Evolutionary conservation across 2,888 invertebrate genomes (phyloP), one percentile per base, ranked within the genome.

Genomic region (Ophion ventricosus): DNA sequence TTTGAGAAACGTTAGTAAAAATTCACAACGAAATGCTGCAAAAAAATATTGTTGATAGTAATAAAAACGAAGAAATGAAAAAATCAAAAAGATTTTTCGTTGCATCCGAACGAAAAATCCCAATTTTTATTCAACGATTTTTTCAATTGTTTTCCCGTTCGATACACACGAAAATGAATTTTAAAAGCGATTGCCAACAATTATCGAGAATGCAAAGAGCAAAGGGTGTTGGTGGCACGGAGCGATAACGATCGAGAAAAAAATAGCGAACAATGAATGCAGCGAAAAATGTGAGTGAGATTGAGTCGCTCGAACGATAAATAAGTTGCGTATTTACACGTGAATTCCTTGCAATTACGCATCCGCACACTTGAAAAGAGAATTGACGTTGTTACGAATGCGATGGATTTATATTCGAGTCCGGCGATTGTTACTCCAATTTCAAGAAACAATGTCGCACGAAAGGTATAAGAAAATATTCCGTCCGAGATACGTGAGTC

Each of bases 401-500:
- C 11, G 14, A 10, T 7, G 11, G 20, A 70, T 17, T 76, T 61
- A n/a, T 40, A 2, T 7, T 70, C 59, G 43, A 17, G 35, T 63
- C 67, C 40, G 43, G 56, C 56, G 11, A 80, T 29, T 77, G 23
- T 76, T 40, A 67, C 40, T 70, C 23, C 20, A 29, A 77, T 67
- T 56, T 26, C n/a, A 66, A 73, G 64, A 67, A 56, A 23, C 72
- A 73, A 79, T 64, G 70, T 75, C 17, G 4, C 64, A 14, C 25
- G 0, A 2, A 26, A 61, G 26, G 25, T 1, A 61, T 25, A 14
- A 29, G 25, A 61, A 61, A 29, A 26, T n/a, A 29, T 61, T 26
- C 25, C 25, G 26, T 26, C 14, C 17, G 26, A 8, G 26, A 61
- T 14, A 25, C 29, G 26, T 3, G 61, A 61, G 61, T 17, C 61